phyloP scores from a whole-genome alignment of 2,113 vertebrate genomes.

The Cyprinodon tularosa region DNA sequence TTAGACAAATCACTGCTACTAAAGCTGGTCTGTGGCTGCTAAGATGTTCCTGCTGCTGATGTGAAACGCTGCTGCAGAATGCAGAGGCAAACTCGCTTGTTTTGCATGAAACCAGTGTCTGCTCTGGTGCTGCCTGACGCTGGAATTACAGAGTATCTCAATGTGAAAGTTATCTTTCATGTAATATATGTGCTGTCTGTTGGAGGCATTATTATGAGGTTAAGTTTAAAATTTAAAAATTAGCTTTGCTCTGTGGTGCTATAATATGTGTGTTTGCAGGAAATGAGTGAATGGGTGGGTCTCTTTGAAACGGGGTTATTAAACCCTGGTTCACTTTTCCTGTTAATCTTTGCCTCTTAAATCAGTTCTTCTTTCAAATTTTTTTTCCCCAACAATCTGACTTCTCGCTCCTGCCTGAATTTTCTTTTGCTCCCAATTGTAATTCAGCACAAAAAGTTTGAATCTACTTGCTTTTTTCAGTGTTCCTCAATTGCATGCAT shows the following conservation, averaged over 20 bases:
- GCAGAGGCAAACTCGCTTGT: slow-evolving; percentile 8
- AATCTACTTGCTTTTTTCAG: slow-evolving; percentile 35
- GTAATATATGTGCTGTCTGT: neutral
- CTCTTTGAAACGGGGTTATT: neutral
- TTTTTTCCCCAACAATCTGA: neutral
- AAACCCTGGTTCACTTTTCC: neutral
- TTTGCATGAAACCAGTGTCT: slow-evolving; percentile 34
- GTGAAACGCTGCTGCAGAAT: slow-evolving; percentile 23
- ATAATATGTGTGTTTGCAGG: neutral
- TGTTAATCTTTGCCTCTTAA: slow-evolving; percentile 18
- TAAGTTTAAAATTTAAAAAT: neutral
- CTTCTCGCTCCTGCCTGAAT: neutral
- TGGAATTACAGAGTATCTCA: neutral
- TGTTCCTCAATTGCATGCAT: neutral
- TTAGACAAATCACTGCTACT: slow-evolving; percentile 8
- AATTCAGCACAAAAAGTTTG: neutral
- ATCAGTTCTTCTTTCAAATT: neutral
- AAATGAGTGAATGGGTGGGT: neutral
- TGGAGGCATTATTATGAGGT: neutral
- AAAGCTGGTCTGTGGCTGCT: slow-evolving; percentile 27
- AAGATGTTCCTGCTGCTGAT: slow-evolving; percentile 28
- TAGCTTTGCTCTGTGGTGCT: neutral
- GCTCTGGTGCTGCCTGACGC: slow-evolving; percentile 6
- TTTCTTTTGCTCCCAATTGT: slow-evolving; percentile 1
- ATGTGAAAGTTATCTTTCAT: slow-evolving; percentile 4